Percentiles rank a stretch among this genome's conserved stretches.
Evolutionary conservation across 2,888 invertebrate species (phyloP).

Genomic region (Tribolium freemani): DNA sequence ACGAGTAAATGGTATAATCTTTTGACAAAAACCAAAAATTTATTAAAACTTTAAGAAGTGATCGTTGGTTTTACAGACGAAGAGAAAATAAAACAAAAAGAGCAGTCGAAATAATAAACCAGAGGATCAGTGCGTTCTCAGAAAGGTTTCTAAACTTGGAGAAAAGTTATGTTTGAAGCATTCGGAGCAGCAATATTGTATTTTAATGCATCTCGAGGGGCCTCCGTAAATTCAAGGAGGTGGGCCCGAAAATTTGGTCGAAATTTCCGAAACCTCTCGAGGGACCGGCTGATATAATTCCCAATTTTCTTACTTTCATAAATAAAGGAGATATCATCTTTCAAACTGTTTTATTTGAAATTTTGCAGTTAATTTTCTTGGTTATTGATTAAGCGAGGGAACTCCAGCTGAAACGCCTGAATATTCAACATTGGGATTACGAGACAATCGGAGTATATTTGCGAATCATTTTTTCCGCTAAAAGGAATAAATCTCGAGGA

Average conservation of each 20-base stretch:
- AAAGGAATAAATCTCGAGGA: not conserved
- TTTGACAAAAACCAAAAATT: too few relatives aligned
- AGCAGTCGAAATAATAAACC: too few relatives aligned
- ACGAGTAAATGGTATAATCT: too few relatives aligned
- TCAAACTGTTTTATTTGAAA: conserved; percentile 7
- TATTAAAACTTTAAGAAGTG: too few relatives aligned
- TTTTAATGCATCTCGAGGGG: conserved; percentile 27
- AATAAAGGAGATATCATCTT: conserved; percentile 20
- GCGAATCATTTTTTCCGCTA: not conserved
- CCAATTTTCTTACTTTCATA: conserved; percentile 16
- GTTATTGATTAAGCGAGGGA: not conserved
- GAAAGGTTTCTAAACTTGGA: too few relatives aligned
- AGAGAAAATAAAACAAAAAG: too few relatives aligned
- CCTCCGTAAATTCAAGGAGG: conserved; percentile 14
- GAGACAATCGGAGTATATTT: not conserved
- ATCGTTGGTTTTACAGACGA: too few relatives aligned
- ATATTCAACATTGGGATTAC: not conserved
- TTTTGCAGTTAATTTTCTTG: conserved; percentile 16
- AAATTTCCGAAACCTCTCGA: conserved; percentile 19
- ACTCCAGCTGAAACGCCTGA: not conserved
- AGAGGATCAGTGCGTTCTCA: too few relatives aligned
- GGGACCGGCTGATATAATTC: conserved; percentile 26
- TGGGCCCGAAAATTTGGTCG: conserved; percentile 10
- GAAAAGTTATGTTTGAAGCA: not conserved
- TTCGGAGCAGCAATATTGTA: not conserved